Base-by-base conservation (phyloP, 2,888 invertebrate genomes). In the Lithophane semibrunnea region DNA sequence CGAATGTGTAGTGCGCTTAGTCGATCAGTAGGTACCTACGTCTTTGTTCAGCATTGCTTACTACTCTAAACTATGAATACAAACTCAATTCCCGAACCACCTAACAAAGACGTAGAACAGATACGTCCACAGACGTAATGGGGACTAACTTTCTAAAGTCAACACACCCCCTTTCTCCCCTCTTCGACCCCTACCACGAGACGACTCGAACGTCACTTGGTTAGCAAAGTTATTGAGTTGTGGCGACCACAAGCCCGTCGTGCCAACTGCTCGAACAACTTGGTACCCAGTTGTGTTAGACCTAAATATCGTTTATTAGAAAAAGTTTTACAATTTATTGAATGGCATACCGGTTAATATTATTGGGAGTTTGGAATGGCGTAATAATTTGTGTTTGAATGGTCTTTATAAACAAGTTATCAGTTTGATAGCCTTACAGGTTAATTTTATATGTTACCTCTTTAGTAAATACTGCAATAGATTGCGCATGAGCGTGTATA, bases 221-320 rank as follows among this genome's bases (percentile, higher is more conserved):
- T 86, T 86, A 66, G 76, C 73, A 75, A 91, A 90, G 83, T 91
- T 89, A 88, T 85, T 87, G 87, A 90, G 84, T 89, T 87, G 84
- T 82, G 82, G 83, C 80, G 83, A 87, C 89, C 87, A 69, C 84
- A 86, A 79, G 64, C 82, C 74, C 77, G 76, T 73, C 80, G 79
- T 74, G 79, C 82, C 87, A 84, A 87, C 88, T 89, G 88, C 84
- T 88, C 77, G 47, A 65, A 77, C 67, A 86, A 86, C 88, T 85
- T 76, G 79, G 81, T 80, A 88, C 86, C 83, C 77, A 90, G 84
- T 86, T 86, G 79, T 73, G 86, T 83, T 85, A 89, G 69, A 83
- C 86, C 85, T 88, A 80, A 88, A 88, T 87, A 88, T 83, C 88
- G 79, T 79, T 92, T 92, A 91, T 92, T 90, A 92, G 89, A 91